These are phyloP conservation scores for Salpingus planirostris DNA, from an alignment of 2,888 invertebrate species.

Conservation along the genomic window DNA sequence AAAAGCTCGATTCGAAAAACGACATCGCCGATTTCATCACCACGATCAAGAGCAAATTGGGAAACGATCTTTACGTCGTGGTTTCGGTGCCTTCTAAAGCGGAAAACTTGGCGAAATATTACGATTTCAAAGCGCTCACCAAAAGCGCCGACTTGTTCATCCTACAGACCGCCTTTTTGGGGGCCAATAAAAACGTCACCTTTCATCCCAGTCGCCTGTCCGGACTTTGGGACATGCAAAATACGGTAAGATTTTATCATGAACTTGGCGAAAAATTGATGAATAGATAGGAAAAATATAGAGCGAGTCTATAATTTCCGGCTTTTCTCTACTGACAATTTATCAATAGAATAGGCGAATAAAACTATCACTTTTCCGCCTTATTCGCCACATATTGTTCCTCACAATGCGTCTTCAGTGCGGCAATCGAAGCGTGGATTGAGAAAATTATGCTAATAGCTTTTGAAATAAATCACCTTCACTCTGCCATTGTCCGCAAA, in stretches of 20 bases:
- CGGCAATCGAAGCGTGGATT: too few species aligned
- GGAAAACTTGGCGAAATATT: slow-evolving; percentile 60
- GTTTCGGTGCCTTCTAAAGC: slow-evolving; percentile 56
- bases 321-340: too few species aligned
- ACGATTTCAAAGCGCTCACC: slow-evolving; percentile 55
- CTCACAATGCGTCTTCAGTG: too few species aligned
- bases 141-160: slow-evolving; percentile 60
- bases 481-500: too few species aligned
- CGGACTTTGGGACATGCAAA: slow-evolving; percentile 68
- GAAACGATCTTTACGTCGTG: slow-evolving; percentile 48
- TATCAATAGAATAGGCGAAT: too few species aligned
- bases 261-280: not conserved
- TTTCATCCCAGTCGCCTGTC: slow-evolving; percentile 68
- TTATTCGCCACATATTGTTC: too few species aligned
- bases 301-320: too few species aligned
- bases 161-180: slow-evolving; percentile 58
- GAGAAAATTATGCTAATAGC: too few species aligned
- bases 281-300: too few species aligned
- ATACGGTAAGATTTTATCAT: slow-evolving; percentile 62
- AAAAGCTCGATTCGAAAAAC: slow-evolving; percentile 32
- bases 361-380: too few species aligned
- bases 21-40: slow-evolving; percentile 47
- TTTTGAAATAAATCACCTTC: too few species aligned
- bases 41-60: slow-evolving; percentile 41
- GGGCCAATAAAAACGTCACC: slow-evolving; percentile 56